phyloP scores from a whole-genome alignment of 2,888 invertebrate genomes.

The Terebella lapidaria region DNA sequence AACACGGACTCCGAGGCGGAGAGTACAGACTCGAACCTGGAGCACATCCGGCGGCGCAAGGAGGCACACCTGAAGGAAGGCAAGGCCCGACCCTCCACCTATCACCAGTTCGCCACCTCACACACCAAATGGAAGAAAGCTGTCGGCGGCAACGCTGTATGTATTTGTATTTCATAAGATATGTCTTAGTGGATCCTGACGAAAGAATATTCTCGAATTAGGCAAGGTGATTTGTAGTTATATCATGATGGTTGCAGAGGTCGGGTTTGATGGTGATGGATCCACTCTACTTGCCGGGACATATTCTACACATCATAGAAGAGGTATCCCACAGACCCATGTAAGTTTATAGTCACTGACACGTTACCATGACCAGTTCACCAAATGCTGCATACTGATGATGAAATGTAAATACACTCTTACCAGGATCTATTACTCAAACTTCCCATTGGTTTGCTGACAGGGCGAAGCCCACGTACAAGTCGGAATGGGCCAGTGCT shows the following conservation, averaged over 20 bases:
- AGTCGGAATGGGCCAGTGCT: neutral
- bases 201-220: neutral
- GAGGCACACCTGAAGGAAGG: neutral
- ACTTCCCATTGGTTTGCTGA: neutral
- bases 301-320: neutral
- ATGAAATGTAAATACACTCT: too few relatives aligned
- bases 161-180: neutral
- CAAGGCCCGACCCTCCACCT: neutral
- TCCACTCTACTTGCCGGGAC: neutral
- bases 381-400: too few relatives aligned
- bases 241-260: neutral
- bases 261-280: neutral
- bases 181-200: neutral
- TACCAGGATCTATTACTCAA: too few relatives aligned
- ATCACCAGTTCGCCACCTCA: neutral
- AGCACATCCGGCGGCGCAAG: neutral
- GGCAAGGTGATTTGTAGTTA: too few relatives aligned
- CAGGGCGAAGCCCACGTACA: neutral
- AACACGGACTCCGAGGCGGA: neutral
- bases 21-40: neutral
- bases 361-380: too few relatives aligned
- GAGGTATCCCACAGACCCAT: neutral
- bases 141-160: too few relatives aligned
- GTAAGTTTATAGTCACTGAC: too few relatives aligned
- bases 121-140: neutral